Evolutionary conservation across 2,113 vertebrate genomes (phyloP).

Genomic region (Mirounga angustirostris): DNA sequence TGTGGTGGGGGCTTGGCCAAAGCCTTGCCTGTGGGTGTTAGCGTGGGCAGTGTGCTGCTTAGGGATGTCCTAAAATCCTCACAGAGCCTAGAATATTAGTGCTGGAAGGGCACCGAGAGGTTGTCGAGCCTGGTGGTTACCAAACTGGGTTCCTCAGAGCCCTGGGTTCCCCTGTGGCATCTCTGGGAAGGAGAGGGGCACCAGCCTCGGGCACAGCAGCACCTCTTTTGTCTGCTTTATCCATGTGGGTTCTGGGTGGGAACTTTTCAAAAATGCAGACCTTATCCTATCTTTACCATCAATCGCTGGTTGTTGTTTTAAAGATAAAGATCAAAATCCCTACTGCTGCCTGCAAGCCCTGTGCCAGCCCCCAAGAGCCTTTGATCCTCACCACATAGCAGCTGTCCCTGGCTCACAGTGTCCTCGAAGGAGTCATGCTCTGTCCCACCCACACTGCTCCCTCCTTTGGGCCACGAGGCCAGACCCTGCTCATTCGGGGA

Average conservation of each 20-base stretch:
- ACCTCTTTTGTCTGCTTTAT: too few relatives aligned
- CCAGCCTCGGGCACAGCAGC: neutral
- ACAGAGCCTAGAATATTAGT: neutral
- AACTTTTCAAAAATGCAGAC: neutral
- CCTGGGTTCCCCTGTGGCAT: neutral
- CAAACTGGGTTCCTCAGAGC: neutral
- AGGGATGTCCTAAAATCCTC: neutral
- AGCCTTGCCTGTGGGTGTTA: neutral
- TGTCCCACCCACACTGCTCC: accelerated
- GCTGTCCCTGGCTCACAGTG: neutral
- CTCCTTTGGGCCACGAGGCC: neutral
- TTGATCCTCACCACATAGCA: accelerated
- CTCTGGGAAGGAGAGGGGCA: neutral
- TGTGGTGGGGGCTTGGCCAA: neutral
- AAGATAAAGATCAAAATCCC: neutral
- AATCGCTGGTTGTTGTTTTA: neutral
- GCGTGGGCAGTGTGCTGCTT: neutral
- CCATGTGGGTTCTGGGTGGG: neutral
- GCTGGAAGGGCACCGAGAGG: neutral
- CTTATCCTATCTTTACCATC: accelerated
- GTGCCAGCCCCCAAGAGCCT: neutral
- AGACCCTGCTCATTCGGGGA: accelerated
- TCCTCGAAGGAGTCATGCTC: too few relatives aligned
- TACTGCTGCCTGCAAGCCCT: neutral
- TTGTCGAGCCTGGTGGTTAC: neutral